Evolutionary conservation across 2,888 invertebrate species (phyloP).

Genomic region (Nineta flava): DNA sequence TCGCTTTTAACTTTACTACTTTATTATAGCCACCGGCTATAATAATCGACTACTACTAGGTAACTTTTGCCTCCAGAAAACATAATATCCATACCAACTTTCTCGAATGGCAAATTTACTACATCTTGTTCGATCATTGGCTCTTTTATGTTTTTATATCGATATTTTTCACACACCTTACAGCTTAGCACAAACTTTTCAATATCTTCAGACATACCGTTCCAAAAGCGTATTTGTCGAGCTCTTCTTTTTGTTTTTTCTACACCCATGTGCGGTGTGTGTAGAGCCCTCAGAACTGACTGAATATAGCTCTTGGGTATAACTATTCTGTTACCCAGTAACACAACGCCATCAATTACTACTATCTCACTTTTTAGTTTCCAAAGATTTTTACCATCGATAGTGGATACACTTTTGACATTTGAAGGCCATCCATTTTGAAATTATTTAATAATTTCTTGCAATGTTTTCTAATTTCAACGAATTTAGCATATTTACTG

Average conservation of each 20-base stretch:
- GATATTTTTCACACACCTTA: slow-evolving; percentile 2
- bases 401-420: neutral
- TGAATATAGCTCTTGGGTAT: neutral
- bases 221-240: neutral
- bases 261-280: slow-evolving; percentile 3
- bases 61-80: slow-evolving; percentile 7
- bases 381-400: neutral
- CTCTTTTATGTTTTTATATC: neutral
- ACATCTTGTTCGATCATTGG: slow-evolving; percentile 6
- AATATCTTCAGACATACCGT: slow-evolving; percentile 1
- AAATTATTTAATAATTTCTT: neutral
- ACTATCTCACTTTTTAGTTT: neutral
- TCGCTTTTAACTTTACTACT: slow-evolving; percentile 9
- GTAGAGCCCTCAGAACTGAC: neutral
- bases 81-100: slow-evolving; percentile 11
- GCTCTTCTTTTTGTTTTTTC: slow-evolving; percentile 6
- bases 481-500: neutral
- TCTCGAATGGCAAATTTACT: slow-evolving; percentile 11
- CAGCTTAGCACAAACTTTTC: slow-evolving; percentile 5
- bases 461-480: neutral
- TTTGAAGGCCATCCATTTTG: slow-evolving; percentile 2
- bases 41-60: slow-evolving; percentile 13
- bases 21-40: slow-evolving; percentile 14
- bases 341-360: neutral
- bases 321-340: too few species aligned